Evolutionary conservation across 2,888 invertebrate genomes (phyloP), one percentile per base, ranked within the genome.

Genomic region (Brassicogethes aeneus): DNA sequence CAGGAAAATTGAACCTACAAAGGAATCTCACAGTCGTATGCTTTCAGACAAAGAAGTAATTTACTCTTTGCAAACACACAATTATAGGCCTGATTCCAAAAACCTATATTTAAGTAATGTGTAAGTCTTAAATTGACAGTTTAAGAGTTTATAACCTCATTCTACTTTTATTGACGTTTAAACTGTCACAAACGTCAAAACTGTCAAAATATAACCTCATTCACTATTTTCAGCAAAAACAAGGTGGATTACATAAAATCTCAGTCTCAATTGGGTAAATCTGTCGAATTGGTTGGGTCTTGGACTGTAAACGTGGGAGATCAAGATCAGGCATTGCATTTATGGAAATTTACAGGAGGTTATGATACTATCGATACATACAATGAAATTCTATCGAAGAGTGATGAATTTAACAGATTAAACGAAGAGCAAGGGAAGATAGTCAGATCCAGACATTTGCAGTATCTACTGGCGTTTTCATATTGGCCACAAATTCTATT

Each of bases 271-370:
- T 70, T 92, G 15, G 50, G 51, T 3, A 50, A 60, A 17, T 84
- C 85, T 37, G 85, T 86, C 56, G 86, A 93, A 62, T 72, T 97
- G 53, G 85, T 94, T 16, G 97, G 90, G 40, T 96, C 96, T 57
- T 99, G 95, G 92, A 88, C 86, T 0, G 96, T 96, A 2, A 85
- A 86, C 39, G 90, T 92, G 30, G 99, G 99, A 23, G 96, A 97
- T 62, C 86, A 96, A 74, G 97, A 99, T 73, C 97, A 99, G 70
- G 92, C 85, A 13, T 73, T 99, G 45, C 96, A 99, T 68, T 74
- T 99, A 41, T 97, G 96, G 96, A 83, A 86, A 60, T 95, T 92
- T 64, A 85, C 83, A 8, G 92, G 94, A 36, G 97, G 97, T 15
- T 97, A 92, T 61, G 80, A 86, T 60, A 80, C 82, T 55, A 83